A percentile compares a stretch with the other conserved stretches of the same genome.
Conservation (phyloP, 2,888 invertebrate genomes). For the Conomelus anceps region DNA sequence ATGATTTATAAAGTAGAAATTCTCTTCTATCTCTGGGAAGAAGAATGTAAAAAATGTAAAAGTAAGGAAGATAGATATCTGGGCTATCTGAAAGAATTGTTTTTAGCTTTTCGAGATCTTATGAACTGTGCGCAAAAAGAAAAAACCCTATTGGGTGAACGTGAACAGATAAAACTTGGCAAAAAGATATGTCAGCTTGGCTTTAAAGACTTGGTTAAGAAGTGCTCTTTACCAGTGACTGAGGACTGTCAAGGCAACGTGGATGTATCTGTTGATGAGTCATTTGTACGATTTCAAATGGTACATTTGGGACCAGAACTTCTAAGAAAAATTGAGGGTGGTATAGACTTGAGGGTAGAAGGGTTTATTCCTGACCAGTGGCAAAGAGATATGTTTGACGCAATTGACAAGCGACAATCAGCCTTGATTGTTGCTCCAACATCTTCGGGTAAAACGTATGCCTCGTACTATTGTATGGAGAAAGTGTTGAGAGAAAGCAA, state of each 20-base stretch:
- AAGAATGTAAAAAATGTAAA: background rate
- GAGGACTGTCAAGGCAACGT: background rate
- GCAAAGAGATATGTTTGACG: conserved; percentile 40
- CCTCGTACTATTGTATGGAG: conserved; percentile 42
- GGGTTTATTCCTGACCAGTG: conserved; percentile 41
- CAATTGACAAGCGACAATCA: conserved; percentile 40
- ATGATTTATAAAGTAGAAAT: background rate
- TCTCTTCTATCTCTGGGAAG: background rate
- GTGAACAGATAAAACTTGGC: background rate
- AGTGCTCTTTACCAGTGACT: background rate
- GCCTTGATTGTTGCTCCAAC: conserved; percentile 42
- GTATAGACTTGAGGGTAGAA: conserved; percentile 26
- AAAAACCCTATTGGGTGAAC: background rate
- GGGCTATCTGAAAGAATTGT: background rate
- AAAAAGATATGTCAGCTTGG: background rate
- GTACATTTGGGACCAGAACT: conserved; percentile 31
- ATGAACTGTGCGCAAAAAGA: background rate
- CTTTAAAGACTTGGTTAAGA: background rate
- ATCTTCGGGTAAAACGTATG: conserved; percentile 42
- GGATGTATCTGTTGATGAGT: background rate
- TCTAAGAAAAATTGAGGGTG: conserved; percentile 23
- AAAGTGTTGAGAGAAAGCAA: conserved; percentile 39
- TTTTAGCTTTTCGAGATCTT: background rate
- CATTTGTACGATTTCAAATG: conserved; percentile 31
- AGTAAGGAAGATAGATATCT: background rate